Evolutionary conservation across 2,888 invertebrate species (phyloP).

Genomic region (Heliconius ethilla): DNA sequence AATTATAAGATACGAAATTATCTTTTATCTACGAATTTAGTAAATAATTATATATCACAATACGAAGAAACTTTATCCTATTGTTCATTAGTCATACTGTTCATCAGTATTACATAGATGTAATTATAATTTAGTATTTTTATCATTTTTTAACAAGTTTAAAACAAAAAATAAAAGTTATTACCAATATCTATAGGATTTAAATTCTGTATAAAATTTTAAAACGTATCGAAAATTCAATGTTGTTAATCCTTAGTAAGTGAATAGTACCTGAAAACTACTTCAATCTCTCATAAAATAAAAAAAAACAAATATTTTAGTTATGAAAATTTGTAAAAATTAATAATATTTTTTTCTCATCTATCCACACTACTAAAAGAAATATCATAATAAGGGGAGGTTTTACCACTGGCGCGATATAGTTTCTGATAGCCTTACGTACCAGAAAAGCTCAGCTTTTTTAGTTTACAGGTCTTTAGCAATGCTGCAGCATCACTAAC

Average conservation of each 20-base stretch:
- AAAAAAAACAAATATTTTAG: not conserved
- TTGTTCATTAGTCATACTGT: no score
- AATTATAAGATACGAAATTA: no score
- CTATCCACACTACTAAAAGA: not conserved
- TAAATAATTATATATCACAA: no score
- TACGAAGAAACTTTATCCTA: no score
- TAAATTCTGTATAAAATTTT: not conserved
- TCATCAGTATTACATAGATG: no score
- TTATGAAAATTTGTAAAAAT: not conserved
- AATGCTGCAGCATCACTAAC: no score
- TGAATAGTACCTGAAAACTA: conserved; percentile 11
- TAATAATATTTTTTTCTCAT: not conserved
- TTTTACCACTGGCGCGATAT: no score
- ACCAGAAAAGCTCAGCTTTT: not conserved
- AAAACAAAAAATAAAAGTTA: not conserved
- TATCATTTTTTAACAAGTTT: not conserved
- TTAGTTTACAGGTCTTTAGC: not conserved
- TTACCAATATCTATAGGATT: not conserved
- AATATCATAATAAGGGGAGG: not conserved
- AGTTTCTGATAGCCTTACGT: no score
- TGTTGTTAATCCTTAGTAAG: conserved; percentile 10
- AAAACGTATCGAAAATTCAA: not conserved
- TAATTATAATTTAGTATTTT: no score
- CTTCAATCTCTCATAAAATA: not conserved
- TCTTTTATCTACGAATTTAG: no score